Evolutionary conservation across 1,140 invertebrate genomes (phyloP).

Genomic region (Megathymus violae): DNA sequence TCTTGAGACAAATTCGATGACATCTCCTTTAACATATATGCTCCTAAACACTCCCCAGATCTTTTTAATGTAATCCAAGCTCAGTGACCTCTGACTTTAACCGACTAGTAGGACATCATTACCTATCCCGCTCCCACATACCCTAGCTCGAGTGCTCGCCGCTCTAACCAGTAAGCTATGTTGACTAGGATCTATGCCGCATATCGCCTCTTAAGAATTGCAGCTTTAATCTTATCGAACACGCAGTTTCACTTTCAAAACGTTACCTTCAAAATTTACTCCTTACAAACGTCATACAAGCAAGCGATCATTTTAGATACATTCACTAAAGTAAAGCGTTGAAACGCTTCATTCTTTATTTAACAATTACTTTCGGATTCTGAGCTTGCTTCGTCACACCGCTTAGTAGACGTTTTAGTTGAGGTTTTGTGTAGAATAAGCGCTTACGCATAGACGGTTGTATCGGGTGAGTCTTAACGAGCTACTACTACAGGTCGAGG

Average conservation of each 20-base stretch:
- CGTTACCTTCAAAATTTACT: background rate
- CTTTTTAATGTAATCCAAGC: no score
- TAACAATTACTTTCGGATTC: constrained; percentile 18
- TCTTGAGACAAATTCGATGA: background rate
- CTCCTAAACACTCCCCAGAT: background rate
- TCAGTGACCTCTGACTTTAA: constrained; percentile 38
- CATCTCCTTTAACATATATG: constrained; percentile 2
- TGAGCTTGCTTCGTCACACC: constrained; percentile 59
- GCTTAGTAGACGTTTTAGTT: constrained; percentile 63
- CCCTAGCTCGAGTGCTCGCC: constrained; percentile 53
- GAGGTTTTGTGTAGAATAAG: constrained; percentile 57
- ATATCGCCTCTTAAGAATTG: constrained; percentile 53
- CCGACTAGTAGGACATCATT: constrained; percentile 18
- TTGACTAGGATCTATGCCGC: constrained; percentile 48
- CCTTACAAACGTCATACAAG: background rate
- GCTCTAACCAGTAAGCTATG: constrained; percentile 61
- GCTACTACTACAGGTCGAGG: constrained; percentile 51
- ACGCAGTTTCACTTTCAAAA: constrained; percentile 1
- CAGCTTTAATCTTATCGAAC: constrained; percentile 9
- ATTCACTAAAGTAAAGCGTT: constrained; percentile 1
- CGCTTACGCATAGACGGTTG: constrained; percentile 56
- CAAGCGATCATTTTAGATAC: constrained; percentile 18
- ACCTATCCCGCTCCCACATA: constrained; percentile 27
- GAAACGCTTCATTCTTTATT: constrained; percentile 5
- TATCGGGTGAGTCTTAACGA: constrained; percentile 40